phyloP scores from a whole-genome alignment of 1,140 invertebrate species.

The Orchestia grillus region DNA sequence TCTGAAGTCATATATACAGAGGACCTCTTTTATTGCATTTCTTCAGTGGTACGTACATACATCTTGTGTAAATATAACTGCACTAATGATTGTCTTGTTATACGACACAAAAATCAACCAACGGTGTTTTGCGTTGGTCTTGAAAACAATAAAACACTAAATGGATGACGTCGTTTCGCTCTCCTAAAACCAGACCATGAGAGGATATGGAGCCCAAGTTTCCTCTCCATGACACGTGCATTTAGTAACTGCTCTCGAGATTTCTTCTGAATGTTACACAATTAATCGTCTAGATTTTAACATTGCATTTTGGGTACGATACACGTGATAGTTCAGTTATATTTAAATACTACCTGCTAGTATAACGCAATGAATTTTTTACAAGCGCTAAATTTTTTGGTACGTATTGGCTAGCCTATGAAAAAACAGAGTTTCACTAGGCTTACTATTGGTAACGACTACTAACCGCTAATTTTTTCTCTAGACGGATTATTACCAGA shows the following conservation, averaged over 20 bases:
- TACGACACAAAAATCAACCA: conserved; percentile 65
- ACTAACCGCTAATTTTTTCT: neutral
- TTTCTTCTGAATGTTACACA: neutral
- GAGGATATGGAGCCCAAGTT: neutral
- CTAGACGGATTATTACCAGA: neutral
- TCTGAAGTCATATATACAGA: conserved; percentile 29
- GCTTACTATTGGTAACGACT: neutral
- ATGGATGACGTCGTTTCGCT: conserved; percentile 57
- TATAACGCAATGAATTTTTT: too few relatives aligned
- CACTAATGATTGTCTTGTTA: conserved; percentile 67
- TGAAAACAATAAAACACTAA: conserved; percentile 66
- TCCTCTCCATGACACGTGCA: neutral
- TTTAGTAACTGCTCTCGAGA: neutral
- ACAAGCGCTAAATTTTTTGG: too few relatives aligned
- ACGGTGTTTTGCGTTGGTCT: conserved; percentile 67
- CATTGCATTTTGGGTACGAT: neutral
- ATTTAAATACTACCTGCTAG: neutral
- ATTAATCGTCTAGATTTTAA: neutral
- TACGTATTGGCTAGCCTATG: neutral
- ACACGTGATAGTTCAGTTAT: neutral
- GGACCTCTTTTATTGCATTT: conserved; percentile 18
- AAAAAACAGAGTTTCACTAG: neutral
- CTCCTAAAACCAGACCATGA: neutral
- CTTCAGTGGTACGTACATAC: conserved; percentile 60
- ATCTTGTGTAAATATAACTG: conserved; percentile 67